Base-by-base conservation (phyloP, 1,140 invertebrate species). In the Oreohelix idahoensis region DNA sequence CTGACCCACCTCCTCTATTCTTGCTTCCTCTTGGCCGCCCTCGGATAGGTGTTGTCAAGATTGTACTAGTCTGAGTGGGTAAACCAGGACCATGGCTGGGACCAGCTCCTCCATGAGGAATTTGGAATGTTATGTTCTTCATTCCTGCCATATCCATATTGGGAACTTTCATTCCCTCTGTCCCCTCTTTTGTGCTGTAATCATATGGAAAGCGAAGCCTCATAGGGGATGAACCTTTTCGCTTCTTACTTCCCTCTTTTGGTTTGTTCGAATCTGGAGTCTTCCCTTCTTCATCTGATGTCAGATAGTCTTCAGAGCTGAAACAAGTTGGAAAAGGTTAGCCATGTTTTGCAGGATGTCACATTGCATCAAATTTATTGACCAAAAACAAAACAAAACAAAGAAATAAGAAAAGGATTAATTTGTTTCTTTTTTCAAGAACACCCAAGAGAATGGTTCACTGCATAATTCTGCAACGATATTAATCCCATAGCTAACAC, bases 201-300 rank as follows among this genome's bases (percentile, higher is more conserved):
- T 82, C 80, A 35, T 82, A 82, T 11, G 80, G 80, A 58, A 82
- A 82, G 17, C 80, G 58, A 4, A 82, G 80, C 26, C 80, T 69
- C 45, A 82, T 82, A 15, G 80, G 80, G 8, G 80, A 82, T 45
- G 80, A 29, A 11, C 80, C 80, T 45, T 82, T 82, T n/a, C 80
- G 4, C 36, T 82, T 82, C 32, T 82, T 82, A 63, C 80, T 82
- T 45, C 80, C 80, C 58, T 82, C 80, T 63, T 82, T 82, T 32
- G 80, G 80, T 36, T 73, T 82, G 71, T 75, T 53, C 10, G 70
- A 29, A 23, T 74, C 70, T 29, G 42, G 38, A 20, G 32, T n/a
- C 35, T 82, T 82, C 17, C 70, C 80, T 38, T 82, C 80, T 39
- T 82, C 80, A 51, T 82, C 80, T 23, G 80, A 82, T n/a, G 80